Evolutionary conservation across 53 echinoderm and acorn worm species (phyloP), one percentile per base, ranked within the genome.

Genomic region (Holothuria scabra): DNA sequence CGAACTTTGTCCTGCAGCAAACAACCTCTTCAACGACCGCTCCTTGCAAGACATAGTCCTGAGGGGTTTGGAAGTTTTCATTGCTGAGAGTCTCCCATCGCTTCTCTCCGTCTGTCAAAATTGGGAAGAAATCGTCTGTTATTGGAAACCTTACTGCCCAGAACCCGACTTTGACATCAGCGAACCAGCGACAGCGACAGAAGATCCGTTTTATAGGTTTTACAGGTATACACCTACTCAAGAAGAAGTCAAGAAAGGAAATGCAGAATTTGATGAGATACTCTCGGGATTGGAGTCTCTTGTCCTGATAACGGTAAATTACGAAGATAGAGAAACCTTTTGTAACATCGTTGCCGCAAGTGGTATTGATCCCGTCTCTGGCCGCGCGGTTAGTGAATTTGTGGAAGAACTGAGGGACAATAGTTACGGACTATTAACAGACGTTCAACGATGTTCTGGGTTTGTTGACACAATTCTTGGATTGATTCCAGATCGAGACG

Each of bases 91-190:
- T 49, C 26, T 46, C 31, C 78, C 78, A 30, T 56, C 78, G 4
- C 2, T 78, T 18, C 52, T 58, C 19, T 26, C 56, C 4, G 7
- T 78, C 18, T 78, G 78, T 19, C 49, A 78, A 29, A 57, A 78
- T 21, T 30, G 4, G 26, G 58, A 78, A 30, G 78, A 56, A 59
- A 32, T 31, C 10, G n/a, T 57, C 6, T 78, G 78, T 26, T 10
- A 59, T 9, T 78, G 12, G 78, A 78, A 78, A 34, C 78, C 78
- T 56, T 78, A 78, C 58, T 78, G 78, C 21, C 57, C 78, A 12
- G 13, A 26, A 29, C 78, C 57, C n/a, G 78, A 78, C 8, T 25
- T 23, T 25, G n/a, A n/a, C 25, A 65, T 28, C 25, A 29, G 14
- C 8, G 18, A 13, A 24, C 68, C 34, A 32, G 1, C n/a, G 23